Evolutionary conservation across 35 echinoderm and acorn worm species (phyloP).

Genomic region (Apostichopus californicus): DNA sequence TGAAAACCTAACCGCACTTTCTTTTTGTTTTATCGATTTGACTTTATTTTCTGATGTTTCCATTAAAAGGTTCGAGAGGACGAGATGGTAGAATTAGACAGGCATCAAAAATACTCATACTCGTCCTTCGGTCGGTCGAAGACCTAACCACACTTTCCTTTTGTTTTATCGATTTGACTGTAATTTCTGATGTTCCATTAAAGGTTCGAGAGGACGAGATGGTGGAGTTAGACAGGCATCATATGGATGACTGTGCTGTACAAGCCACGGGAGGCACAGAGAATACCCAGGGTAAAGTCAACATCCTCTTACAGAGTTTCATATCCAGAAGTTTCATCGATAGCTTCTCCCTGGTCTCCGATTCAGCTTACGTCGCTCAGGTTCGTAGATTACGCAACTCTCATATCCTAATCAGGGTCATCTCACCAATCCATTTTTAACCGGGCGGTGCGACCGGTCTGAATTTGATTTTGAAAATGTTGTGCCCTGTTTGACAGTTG

Average conservation of each 20-base stretch:
- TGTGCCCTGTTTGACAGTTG: too few species aligned
- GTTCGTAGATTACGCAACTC: slow-evolving; percentile 24
- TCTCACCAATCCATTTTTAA: too few species aligned
- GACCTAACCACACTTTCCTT: background rate
- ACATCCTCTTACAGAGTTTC: slow-evolving; percentile 82
- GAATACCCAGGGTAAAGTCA: slow-evolving; percentile 90
- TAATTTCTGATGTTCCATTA: background rate
- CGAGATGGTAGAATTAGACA: slow-evolving; percentile 82
- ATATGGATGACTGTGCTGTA: slow-evolving; percentile 80
- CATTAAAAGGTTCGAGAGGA: background rate
- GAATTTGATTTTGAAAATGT: too few species aligned
- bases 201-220: slow-evolving; percentile 97
- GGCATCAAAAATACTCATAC: slow-evolving; percentile 44
- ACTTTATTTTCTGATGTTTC: background rate
- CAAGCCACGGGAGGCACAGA: slow-evolving; percentile 86
- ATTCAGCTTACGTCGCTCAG: slow-evolving; percentile 91
- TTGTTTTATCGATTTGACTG: background rate
- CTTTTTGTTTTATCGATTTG: background rate
- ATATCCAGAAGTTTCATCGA: slow-evolving; percentile 82
- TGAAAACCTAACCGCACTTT: background rate
- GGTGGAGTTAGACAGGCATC: slow-evolving; percentile 78
- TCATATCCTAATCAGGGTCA: too few species aligned
- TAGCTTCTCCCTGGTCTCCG: slow-evolving; percentile 95
- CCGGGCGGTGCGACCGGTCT: too few species aligned
- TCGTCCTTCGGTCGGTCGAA: too few species aligned